Evolutionary conservation across 2,113 vertebrate species (phyloP), one percentile per base, ranked within the genome.

Genomic region (Miniopterus natalensis): DNA sequence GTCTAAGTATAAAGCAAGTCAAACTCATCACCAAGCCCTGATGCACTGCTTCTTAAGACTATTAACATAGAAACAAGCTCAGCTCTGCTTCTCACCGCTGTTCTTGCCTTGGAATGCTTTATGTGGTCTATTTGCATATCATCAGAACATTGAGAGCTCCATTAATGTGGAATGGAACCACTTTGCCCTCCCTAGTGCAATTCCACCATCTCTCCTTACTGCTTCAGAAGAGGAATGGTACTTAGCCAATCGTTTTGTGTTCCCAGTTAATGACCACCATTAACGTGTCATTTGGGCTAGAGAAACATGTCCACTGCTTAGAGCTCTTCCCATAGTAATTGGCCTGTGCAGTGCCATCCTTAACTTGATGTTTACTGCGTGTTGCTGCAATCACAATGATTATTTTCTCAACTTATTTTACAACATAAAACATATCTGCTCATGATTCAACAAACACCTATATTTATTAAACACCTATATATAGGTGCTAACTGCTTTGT

Each of bases 241-340:
- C 57, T 73, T 77, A 83, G 95, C 86, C 89, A 94, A 51, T 95
- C n/a, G 20, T 86, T 96, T 84, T 94, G 95, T 95, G 94, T 73
- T 97, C 94, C 83, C 78, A 45, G 91, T 96, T 96, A 97, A 97
- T 96, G 95, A 88, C 88, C 68, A 78, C 92, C 77, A 95, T 97
- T 97, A 97, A 57, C 27, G 57, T 95, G 90, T 91, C 92, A 92
- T 95, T 97, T 95, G 96, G 84, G 71, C 87, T 90, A 55, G 77
- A 96, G 88, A 96, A 95, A 94, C 90, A 90, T 77, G 81, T 68
- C 95, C 65, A 95, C 92, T 96, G 85, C 88, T 45, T 91, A 63
- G n/a, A 63, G 70, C 88, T 83, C 74, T 96, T 95, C 74, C 74
- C 65, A 9, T 36, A 93, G 61, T 96, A 96, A 97, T 92, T 96